A percentile compares a stretch with the other conserved stretches of the same genome.
Evolutionary conservation across 2,888 invertebrate species (phyloP).

Genomic region (Protodeltote pygarga): DNA sequence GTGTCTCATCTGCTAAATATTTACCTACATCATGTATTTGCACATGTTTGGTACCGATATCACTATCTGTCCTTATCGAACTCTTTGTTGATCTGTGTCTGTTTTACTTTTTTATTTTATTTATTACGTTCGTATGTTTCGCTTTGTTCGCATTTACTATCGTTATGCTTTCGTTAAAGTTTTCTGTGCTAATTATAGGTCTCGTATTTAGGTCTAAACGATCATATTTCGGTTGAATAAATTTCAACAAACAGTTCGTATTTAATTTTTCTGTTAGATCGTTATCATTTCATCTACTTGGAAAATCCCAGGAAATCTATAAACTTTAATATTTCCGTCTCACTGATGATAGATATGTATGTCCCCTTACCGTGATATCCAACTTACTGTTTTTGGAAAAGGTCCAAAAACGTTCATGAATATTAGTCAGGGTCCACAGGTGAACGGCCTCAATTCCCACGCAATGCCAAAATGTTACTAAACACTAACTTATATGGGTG

Average conservation of each 20-base stretch:
- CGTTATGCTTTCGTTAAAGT: conserved; percentile 6
- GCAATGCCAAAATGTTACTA: conserved; percentile 57
- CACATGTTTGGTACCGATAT: conserved; percentile 55
- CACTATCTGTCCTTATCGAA: conserved; percentile 59
- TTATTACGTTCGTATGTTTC: conserved; percentile 36
- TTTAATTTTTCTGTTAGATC: conserved; percentile 15
- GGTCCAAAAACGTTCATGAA: conserved; percentile 65
- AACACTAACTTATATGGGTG: conserved; percentile 55
- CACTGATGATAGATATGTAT: conserved; percentile 30
- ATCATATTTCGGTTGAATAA: conserved; percentile 14
- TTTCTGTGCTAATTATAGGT: conserved; percentile 36
- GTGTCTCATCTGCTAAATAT: conserved; percentile 30
- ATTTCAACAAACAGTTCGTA: conserved; percentile 20
- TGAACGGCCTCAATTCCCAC: conserved; percentile 79
- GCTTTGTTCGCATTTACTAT: conserved; percentile 44
- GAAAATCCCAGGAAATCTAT: conserved; percentile 21
- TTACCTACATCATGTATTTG: conserved; percentile 37
- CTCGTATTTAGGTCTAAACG: conserved; percentile 19
- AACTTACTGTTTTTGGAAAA: conserved; percentile 73
- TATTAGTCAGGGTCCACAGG: conserved; percentile 72
- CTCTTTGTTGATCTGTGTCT: conserved; percentile 60
- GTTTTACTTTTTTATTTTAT: conserved; percentile 53
- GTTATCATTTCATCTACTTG: conserved; percentile 15
- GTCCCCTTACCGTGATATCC: conserved; percentile 38
- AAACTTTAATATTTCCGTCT: conserved; percentile 20